A percentile compares a stretch with the other conserved stretches of the same genome.
These are phyloP conservation scores for Coluber constrictor DNA, from an alignment of 2,797 vertebrate genomes.

Conservation along the genomic window DNA sequence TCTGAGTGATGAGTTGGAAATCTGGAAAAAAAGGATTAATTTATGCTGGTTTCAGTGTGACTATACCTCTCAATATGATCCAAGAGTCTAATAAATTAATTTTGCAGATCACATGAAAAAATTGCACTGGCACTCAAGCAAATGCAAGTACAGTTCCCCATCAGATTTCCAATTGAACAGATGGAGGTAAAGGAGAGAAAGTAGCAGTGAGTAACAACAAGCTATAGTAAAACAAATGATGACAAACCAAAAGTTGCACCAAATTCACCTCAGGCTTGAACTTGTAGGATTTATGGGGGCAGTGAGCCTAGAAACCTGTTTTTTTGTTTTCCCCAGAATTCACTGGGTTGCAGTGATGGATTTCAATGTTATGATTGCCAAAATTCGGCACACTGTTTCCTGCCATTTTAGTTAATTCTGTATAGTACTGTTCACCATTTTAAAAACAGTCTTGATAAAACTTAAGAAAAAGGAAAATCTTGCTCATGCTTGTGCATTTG, in stretches of 20 bases:
- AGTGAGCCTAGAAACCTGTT: not conserved
- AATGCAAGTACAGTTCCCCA: not conserved
- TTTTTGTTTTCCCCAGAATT: not conserved
- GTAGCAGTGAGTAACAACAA: not conserved
- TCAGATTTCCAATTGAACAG: not conserved
- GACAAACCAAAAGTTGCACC: not conserved
- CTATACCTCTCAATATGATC: not conserved
- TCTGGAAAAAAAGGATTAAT: not conserved
- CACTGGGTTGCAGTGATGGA: not conserved
- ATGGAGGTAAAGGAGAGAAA: not conserved
- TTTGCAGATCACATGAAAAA: not conserved
- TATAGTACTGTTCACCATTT: not conserved
- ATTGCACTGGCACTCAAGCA: not conserved
- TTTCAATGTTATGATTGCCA: not conserved
- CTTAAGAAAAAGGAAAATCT: not conserved
- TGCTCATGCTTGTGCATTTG: not conserved
- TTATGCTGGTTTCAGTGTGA: not conserved
- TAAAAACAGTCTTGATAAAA: not conserved
- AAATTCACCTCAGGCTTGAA: not conserved
- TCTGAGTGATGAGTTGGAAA: not conserved
- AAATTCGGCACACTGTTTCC: not conserved
- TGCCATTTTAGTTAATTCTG: not conserved
- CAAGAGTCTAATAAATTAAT: not conserved
- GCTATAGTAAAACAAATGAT: not conserved
- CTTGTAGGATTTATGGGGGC: not conserved